These are phyloP conservation scores for Poeciliopsis infans DNA, from an alignment of 2,797 vertebrate genomes.

Conservation along the genomic window DNA sequence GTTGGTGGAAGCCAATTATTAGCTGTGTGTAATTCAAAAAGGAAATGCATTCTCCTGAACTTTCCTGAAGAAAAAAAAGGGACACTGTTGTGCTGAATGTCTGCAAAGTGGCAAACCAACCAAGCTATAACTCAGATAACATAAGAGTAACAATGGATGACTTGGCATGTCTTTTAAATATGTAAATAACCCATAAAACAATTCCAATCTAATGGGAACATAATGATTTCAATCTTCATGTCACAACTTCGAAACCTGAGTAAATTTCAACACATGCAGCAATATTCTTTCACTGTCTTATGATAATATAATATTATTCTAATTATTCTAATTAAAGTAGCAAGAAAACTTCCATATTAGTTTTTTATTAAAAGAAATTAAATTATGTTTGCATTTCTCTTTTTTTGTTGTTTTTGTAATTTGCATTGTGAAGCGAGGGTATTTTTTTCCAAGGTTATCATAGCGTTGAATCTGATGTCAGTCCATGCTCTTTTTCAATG, in stretches of 20 bases:
- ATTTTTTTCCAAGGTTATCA: not conserved
- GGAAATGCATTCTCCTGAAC: not conserved
- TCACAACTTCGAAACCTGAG: not conserved
- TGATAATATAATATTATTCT: not conserved
- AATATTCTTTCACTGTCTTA: not conserved
- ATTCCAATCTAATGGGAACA: not conserved
- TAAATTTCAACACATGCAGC: not conserved
- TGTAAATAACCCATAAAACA: not conserved
- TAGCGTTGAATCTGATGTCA: not conserved
- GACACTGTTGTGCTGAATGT: not conserved
- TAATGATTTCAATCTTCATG: not conserved
- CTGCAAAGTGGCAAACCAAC: not conserved
- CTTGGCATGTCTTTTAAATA: not conserved
- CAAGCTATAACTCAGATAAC: not conserved
- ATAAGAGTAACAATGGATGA: not conserved
- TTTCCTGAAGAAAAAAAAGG: not conserved
- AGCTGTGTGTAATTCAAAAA: not conserved
- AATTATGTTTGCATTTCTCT: not conserved
- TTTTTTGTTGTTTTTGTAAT: not conserved
- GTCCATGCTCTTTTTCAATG: conserved; percentile 17
- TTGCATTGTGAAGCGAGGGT: conserved; percentile 10
- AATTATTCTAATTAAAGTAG: not conserved
- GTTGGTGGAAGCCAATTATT: not conserved
- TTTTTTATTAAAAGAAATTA: not conserved
- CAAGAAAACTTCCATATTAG: not conserved